Conservation (phyloP, 2,888 invertebrate genomes). For the Chouioia cunea region DNA sequence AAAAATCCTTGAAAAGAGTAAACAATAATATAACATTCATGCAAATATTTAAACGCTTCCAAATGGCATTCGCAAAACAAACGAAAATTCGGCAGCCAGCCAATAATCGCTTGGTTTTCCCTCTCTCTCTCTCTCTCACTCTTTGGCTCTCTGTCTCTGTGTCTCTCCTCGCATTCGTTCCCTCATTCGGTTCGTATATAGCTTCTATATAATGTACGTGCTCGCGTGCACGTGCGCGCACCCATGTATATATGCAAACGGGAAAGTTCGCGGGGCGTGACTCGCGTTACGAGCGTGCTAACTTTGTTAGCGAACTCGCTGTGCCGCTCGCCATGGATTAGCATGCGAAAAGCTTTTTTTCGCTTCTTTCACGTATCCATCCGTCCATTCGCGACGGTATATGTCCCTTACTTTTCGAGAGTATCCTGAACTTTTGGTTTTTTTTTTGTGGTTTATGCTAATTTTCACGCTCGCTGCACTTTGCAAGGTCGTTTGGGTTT, state of each 20-base stretch:
- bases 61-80: too few relatives aligned
- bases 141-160: too few relatives aligned
- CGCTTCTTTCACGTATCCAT: slow-evolving; percentile 21
- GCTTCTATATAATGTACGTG: not conserved
- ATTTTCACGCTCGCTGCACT: not conserved
- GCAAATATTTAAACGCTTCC: too few relatives aligned
- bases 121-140: too few relatives aligned
- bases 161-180: too few relatives aligned
- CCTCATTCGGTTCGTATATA: too few relatives aligned
- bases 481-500: too few relatives aligned
- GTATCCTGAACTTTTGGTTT: slow-evolving; percentile 13
- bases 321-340: slow-evolving; percentile 15
- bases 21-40: too few relatives aligned
- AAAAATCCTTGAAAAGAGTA: too few relatives aligned
- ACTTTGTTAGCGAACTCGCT: slow-evolving; percentile 18
- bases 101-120: too few relatives aligned
- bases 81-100: too few relatives aligned
- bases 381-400: not conserved
- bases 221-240: slow-evolving; percentile 2
- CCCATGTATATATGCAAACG: slow-evolving; percentile 26
- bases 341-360: slow-evolving; percentile 30
- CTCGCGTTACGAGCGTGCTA: slow-evolving; percentile 33
- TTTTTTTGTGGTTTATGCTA: not conserved
- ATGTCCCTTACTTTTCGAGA: not conserved
- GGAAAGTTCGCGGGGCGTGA: slow-evolving; percentile 44